Evolutionary conservation across 2,888 invertebrate genomes (phyloP).

Genomic region (Latrodectus elegans): DNA sequence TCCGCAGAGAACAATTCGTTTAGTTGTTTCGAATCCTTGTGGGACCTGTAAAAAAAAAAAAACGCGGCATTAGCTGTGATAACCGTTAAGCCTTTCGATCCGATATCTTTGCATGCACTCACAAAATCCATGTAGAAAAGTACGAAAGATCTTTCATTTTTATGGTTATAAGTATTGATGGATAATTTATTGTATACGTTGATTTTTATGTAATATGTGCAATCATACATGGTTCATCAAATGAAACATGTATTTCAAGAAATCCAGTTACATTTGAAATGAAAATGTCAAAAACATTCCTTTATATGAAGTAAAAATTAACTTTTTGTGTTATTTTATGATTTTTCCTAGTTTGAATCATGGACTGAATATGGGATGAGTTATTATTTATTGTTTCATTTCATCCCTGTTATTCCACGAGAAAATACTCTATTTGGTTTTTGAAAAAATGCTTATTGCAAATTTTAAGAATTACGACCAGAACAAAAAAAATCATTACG

Average conservation of each 20-base stretch:
- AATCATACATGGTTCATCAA: slow-evolving; percentile 1
- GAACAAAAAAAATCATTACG: no score
- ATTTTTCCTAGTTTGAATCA: no score
- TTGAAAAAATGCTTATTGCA: no score
- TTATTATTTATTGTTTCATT: no score
- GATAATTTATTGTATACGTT: not conserved
- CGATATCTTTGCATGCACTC: not conserved
- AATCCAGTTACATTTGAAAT: not conserved
- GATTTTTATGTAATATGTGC: not conserved
- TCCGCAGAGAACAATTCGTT: slow-evolving; percentile 19
- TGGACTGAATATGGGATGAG: no score
- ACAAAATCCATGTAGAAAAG: no score
- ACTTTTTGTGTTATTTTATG: no score
- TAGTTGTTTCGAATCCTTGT: slow-evolving; percentile 42
- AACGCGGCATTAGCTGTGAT: slow-evolving; percentile 60
- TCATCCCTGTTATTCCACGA: no score
- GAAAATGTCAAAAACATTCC: not conserved
- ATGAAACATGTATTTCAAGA: not conserved
- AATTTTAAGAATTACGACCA: no score
- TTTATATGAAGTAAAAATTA: not conserved
- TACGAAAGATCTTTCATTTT: no score
- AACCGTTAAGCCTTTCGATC: slow-evolving; percentile 56
- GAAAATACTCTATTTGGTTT: no score
- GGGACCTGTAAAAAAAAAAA: slow-evolving; percentile 11
- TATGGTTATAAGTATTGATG: not conserved